Evolutionary conservation across 2,797 vertebrate species (phyloP).

Genomic region (Neosilurus hyrtlii): DNA sequence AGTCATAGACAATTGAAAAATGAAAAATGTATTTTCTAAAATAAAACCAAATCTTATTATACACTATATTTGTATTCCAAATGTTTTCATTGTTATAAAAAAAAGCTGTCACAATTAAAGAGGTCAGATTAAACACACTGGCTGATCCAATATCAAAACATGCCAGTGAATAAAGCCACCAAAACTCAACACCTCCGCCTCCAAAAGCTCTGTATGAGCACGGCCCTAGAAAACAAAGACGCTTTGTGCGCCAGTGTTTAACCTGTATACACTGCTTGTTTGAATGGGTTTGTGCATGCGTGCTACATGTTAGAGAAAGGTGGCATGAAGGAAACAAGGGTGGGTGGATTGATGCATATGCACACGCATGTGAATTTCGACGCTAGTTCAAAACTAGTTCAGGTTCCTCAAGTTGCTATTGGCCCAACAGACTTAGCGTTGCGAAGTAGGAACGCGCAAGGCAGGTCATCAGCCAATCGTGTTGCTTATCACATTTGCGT

Average conservation of each 20-base stretch:
- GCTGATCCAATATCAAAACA: slow-evolving; percentile 25
- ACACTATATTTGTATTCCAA: background rate
- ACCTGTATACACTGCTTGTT: slow-evolving; percentile 44
- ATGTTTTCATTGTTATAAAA: background rate
- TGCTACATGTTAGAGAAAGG: slow-evolving; percentile 41
- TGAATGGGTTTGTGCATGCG: slow-evolving; percentile 32
- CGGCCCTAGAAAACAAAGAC: slow-evolving; percentile 57
- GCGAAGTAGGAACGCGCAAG: slow-evolving; percentile 13
- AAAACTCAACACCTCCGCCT: slow-evolving; percentile 18
- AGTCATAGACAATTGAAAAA: no score
- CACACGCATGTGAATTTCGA: slow-evolving; percentile 36
- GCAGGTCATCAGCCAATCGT: slow-evolving; percentile 32
- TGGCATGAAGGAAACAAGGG: slow-evolving; percentile 36
- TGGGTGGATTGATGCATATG: slow-evolving; percentile 27
- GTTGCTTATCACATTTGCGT: slow-evolving; percentile 19
- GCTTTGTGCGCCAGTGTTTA: slow-evolving; percentile 54
- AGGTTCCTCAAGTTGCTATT: slow-evolving; percentile 33
- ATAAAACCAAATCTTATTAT: background rate
- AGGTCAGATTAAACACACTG: background rate
- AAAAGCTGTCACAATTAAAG: background rate
- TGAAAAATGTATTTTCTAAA: no score
- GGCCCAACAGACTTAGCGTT: slow-evolving; percentile 10
- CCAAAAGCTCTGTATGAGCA: slow-evolving; percentile 43
- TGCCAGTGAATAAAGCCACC: slow-evolving; percentile 35
- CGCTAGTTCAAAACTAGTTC: slow-evolving; percentile 31